Conservation (phyloP, 2,113 vertebrate genomes). For the Grantiella picta region DNA sequence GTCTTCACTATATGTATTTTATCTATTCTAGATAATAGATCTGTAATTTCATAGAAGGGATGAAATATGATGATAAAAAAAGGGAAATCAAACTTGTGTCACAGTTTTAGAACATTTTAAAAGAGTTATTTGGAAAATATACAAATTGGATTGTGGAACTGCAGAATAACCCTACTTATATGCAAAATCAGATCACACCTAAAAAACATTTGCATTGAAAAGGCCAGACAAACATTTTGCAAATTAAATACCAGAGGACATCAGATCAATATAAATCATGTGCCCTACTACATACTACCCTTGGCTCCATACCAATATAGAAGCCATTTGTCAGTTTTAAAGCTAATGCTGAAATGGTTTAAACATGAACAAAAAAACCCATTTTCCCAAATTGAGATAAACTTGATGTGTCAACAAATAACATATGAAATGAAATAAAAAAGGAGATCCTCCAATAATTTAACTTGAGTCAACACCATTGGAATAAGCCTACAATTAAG, state of each 20-base stretch:
- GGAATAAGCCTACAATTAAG: background rate
- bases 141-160: background rate
- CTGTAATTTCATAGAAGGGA: background rate
- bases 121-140: background rate
- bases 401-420: background rate
- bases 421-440: background rate
- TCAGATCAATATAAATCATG: conserved; percentile 16
- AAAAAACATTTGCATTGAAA: background rate
- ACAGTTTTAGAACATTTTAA: background rate
- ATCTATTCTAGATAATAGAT: background rate
- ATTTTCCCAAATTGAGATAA: background rate
- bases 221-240: background rate
- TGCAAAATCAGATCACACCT: background rate
- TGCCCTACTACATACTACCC: background rate
- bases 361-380: background rate
- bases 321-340: conserved; percentile 36
- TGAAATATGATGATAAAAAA: background rate
- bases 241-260: conserved; percentile 20
- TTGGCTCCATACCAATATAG: background rate
- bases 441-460: background rate
- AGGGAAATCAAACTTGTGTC: background rate
- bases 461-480: background rate
- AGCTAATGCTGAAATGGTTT: background rate
- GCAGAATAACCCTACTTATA: background rate
- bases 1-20: background rate